phyloP scores from a whole-genome alignment of 2,113 vertebrate genomes.

The Perca schrenkii region DNA sequence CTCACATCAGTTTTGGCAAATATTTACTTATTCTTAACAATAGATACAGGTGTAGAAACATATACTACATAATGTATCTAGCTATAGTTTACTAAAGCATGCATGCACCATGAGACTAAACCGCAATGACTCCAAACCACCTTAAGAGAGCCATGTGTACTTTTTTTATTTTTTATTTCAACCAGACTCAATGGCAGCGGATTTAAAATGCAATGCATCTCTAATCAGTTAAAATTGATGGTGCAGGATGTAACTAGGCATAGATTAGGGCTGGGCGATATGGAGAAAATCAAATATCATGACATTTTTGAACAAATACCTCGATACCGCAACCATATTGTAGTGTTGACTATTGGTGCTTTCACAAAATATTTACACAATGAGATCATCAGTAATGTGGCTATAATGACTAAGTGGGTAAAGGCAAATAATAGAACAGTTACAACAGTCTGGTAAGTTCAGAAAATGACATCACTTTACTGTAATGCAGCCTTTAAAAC shows the following conservation, averaged over 20 bases:
- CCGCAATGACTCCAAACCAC: not conserved
- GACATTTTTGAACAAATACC: no score
- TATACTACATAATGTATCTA: not conserved
- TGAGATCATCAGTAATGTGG: no score
- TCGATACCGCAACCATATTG: no score
- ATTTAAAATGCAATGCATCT: not conserved
- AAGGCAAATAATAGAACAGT: no score
- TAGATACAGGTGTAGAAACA: not conserved
- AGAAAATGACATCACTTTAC: no score
- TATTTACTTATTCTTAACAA: not conserved
- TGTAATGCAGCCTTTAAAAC: no score
- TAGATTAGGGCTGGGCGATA: no score
- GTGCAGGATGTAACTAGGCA: not conserved
- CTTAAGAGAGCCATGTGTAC: not conserved
- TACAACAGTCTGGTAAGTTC: no score
- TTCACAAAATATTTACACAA: no score
- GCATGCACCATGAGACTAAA: not conserved
- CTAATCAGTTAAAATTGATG: not conserved
- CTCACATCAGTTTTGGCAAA: not conserved
- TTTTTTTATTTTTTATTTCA: not conserved
- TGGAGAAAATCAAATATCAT: no score
- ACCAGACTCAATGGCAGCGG: slow-evolving; percentile 1
- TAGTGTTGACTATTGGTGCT: no score
- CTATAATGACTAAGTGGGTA: no score
- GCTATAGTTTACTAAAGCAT: not conserved